These are phyloP conservation scores for Brachionus rubens DNA, from an alignment of 1,140 invertebrate genomes.

Conservation along the genomic window DNA sequence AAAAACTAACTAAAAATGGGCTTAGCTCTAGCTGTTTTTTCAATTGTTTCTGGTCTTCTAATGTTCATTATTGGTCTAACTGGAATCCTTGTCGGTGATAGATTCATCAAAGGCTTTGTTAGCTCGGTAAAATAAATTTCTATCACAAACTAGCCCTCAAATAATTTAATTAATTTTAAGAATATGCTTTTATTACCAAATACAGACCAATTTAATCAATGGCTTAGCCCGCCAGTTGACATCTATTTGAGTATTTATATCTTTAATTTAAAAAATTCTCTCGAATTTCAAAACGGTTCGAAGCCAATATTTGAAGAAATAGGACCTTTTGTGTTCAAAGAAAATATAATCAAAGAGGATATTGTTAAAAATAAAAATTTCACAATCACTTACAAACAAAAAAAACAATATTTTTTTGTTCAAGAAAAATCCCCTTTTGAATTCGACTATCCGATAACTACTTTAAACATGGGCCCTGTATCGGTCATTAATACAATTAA, in stretches of 20 bases:
- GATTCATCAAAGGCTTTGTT: no score
- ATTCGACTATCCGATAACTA: constrained; percentile 78
- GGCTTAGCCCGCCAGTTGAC: constrained; percentile 77
- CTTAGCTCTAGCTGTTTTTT: no score
- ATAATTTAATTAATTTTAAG: no score
- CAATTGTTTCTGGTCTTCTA: no score
- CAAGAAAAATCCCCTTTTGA: constrained; percentile 74
- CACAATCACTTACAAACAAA: constrained; percentile 80
- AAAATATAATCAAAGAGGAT: constrained; percentile 51
- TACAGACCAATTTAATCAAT: constrained; percentile 71
- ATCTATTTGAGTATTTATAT: constrained; percentile 78
- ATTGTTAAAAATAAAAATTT: constrained; percentile 74
- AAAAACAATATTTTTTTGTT: constrained; percentile 77
- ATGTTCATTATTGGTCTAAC: no score
- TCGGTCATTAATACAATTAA: constrained; percentile 51
- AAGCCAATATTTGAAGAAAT: constrained; percentile 74
- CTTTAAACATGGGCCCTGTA: constrained; percentile 84
- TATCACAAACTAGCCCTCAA: no score
- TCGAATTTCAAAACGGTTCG: constrained; percentile 69
- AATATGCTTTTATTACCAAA: background rate
- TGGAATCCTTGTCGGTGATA: no score
- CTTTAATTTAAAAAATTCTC: constrained; percentile 81
- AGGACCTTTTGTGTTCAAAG: constrained; percentile 88
- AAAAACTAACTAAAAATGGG: no score
- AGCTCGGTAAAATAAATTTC: no score